phyloP scores from a whole-genome alignment of 2,888 invertebrate species.

The Meteorus colon region DNA sequence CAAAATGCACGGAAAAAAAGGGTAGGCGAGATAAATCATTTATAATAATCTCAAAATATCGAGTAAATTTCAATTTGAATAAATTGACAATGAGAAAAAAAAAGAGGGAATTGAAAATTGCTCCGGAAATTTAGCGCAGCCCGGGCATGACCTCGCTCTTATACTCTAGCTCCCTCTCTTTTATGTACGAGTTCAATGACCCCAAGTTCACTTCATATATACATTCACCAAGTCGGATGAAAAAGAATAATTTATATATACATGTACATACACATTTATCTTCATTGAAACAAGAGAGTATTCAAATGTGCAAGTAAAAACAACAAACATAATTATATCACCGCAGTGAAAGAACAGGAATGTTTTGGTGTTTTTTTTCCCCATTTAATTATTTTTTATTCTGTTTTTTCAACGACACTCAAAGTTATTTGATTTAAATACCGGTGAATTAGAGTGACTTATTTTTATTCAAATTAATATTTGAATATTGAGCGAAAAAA shows the following conservation, averaged over 20 bases:
- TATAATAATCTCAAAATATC: background rate
- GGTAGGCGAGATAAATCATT: background rate
- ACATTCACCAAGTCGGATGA: background rate
- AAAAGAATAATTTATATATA: background rate
- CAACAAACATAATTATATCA: no score
- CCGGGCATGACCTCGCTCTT: constrained; percentile 42
- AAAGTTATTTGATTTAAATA: no score
- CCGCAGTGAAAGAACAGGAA: no score
- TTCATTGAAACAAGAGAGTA: no score
- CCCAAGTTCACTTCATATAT: constrained; percentile 35
- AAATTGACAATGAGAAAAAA: background rate
- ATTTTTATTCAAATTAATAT: no score
- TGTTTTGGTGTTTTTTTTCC: no score
- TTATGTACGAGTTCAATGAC: constrained; percentile 47
- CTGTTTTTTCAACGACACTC: no score
- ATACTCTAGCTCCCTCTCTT: constrained; percentile 10
- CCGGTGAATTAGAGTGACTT: no score
- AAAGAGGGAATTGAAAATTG: constrained; percentile 41
- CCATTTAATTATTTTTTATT: no score
- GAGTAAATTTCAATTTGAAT: background rate
- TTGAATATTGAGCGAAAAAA: no score
- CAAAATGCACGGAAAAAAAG: background rate
- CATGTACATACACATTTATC: no score
- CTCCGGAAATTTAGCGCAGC: constrained; percentile 38
- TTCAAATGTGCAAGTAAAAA: no score